Evolutionary conservation across 2,113 vertebrate genomes (phyloP), one percentile per base, ranked within the genome.

Genomic region (Eulemur macaco): DNA sequence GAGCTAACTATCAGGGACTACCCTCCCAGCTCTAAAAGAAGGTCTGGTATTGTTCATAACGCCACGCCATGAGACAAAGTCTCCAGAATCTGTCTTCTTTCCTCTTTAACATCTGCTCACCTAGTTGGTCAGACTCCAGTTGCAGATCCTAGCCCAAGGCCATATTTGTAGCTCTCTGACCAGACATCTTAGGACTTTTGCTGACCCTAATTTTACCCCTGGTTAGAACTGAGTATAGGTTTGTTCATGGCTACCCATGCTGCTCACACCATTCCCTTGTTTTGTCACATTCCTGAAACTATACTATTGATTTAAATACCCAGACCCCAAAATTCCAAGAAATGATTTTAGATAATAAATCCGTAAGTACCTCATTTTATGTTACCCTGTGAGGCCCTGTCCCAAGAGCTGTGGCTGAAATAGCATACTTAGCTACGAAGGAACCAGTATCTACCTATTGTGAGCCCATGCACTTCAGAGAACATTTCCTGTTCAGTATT

Each of bases 21-120:
- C 0, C 21, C 9, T 6, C 15, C n/a, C 47, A 6, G 4, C 13
- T 2, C 18, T 56, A 31, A 42, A 77, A n/a, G 9, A 60, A 54
- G n/a, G 4, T 0, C 37, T 10, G 3, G 5, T 23, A 20, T 71
- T 17, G 2, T 47, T 66, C 18, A 1, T 18, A 20, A 8, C 1
- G 1, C 23, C 21, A 47, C 4, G 4, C 18, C 25, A 42, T 15
- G 50, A 47, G 18, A 17, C 2, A 4, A 0, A 34, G 0, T n/a
- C 52, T 34, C 23, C 6, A 29, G 10, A 15, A 20, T 64, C 14
- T 11, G 39, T 14, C 27, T 45, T 39, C 50, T 73, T 12, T 64
- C 1, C 5, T 8, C 5, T 11, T 58, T 10, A 58, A 20, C 64
- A 20, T 0, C 31, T 47, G 7, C 18, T 42, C 17, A 39, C 2